phyloP scores from a whole-genome alignment of 2,113 vertebrate species.

The Phasianus colchicus region DNA sequence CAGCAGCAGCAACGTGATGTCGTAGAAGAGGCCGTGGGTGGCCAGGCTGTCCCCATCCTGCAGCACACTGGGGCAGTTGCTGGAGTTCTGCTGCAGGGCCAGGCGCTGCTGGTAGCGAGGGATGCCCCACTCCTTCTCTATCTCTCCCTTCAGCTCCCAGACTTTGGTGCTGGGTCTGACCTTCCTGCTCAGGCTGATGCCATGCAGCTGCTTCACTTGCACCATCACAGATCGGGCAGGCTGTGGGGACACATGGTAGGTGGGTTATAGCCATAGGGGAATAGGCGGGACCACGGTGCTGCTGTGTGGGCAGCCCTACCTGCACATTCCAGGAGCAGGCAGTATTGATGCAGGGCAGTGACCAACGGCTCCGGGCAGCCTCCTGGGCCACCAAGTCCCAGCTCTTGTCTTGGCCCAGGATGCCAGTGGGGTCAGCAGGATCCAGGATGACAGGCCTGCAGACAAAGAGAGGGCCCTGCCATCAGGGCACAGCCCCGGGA shows the following conservation, averaged over 20 bases:
- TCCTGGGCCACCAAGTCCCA: not conserved
- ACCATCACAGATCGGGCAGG: not conserved
- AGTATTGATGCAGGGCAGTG: rapidly evolving
- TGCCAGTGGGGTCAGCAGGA: slow-evolving; percentile 40
- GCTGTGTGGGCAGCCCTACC: not conserved
- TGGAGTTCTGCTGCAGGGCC: rapidly evolving
- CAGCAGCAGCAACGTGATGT: not conserved
- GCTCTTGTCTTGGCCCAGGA: slow-evolving; percentile 8
- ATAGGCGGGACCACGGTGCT: rapidly evolving
- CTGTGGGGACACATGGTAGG: not conserved
- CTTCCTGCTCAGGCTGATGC: rapidly evolving
- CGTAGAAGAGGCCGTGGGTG: not conserved
- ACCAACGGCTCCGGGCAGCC: rapidly evolving
- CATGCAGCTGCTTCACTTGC: not conserved
- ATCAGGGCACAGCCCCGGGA: not conserved
- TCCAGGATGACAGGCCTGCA: slow-evolving; percentile 55
- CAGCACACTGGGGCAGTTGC: rapidly evolving
- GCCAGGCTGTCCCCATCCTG: not conserved
- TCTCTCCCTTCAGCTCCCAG: not conserved
- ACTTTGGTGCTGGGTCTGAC: not conserved
- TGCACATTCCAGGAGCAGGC: not conserved
- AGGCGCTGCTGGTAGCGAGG: not conserved
- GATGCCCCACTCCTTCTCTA: not conserved
- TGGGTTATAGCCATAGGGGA: not conserved
- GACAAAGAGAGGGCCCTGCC: not conserved